Conservation (phyloP, 2,113 vertebrate genomes). For the Cochlearius cochlearius region DNA sequence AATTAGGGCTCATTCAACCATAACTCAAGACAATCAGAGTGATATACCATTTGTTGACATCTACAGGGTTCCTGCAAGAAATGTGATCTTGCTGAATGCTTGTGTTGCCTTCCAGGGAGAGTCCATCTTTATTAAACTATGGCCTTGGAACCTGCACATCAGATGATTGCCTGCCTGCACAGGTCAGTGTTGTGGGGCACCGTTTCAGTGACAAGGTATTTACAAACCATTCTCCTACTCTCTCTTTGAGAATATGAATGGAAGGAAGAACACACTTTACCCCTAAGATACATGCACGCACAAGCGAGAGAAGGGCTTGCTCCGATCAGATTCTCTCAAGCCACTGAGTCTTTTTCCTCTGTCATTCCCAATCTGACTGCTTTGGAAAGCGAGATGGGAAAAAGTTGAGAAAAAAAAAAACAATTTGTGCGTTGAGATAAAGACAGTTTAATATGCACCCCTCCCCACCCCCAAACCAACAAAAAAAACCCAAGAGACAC, state of each 20-base stretch:
- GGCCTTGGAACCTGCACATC: background rate
- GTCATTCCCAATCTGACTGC: background rate
- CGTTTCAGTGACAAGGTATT: background rate
- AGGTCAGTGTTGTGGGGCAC: background rate
- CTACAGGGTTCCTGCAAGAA: background rate
- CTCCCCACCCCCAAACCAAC: background rate
- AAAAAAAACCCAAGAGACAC: background rate
- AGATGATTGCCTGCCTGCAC: background rate
- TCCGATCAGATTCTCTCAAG: background rate
- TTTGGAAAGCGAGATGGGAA: background rate
- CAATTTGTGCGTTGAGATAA: background rate
- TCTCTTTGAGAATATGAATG: background rate
- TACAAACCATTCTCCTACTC: background rate
- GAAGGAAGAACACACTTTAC: background rate
- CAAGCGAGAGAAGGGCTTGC: background rate
- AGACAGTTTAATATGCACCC: background rate
- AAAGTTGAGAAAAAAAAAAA: background rate
- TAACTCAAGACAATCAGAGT: background rate
- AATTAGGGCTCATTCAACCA: background rate
- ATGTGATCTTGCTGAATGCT: background rate
- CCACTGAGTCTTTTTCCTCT: background rate
- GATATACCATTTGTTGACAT: background rate
- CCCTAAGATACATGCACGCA: background rate
- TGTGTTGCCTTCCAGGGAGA: background rate
- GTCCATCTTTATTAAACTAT: background rate